A percentile compares a stretch with the other conserved stretches of the same genome.
These are phyloP conservation scores for Lordiphosa fenestrarum DNA, from an alignment of 2,888 invertebrate genomes.

Conservation along the genomic window DNA sequence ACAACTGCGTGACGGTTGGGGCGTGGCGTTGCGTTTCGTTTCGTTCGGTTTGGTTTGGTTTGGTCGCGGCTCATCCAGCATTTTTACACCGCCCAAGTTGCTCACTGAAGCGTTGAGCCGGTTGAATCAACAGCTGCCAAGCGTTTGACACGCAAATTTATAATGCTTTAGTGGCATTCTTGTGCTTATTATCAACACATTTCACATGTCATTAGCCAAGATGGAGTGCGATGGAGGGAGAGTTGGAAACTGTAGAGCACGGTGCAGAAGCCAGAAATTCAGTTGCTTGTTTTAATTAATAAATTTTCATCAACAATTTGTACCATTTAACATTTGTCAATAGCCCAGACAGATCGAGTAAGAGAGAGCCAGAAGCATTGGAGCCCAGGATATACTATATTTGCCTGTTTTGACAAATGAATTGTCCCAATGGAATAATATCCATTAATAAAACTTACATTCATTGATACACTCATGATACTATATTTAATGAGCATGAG, in stretches of 20 bases:
- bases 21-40: conserved; percentile 25
- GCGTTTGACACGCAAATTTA: conserved; percentile 60
- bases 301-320: no score
- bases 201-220: conserved; percentile 61
- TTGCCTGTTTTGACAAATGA: no score
- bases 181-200: conserved; percentile 65
- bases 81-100: conserved; percentile 21
- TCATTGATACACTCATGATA: no score
- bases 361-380: no score
- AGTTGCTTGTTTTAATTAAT: no score
- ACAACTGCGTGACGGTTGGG: conserved; percentile 45
- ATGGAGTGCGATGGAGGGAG: background rate
- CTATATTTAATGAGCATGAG: no score
- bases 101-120: conserved; percentile 57
- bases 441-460: no score
- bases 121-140: conserved; percentile 67
- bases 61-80: conserved; percentile 32
- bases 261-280: no score
- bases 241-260: background rate
- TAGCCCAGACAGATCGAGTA: no score
- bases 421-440: no score
- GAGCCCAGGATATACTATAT: no score
- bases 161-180: conserved; percentile 37
- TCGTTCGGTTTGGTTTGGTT: conserved; percentile 11
- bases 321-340: no score